Evolutionary conservation across 92 coral and sea anemone species (phyloP), one percentile per base, ranked within the genome.

Genomic region (Scolanthus callimorphus): DNA sequence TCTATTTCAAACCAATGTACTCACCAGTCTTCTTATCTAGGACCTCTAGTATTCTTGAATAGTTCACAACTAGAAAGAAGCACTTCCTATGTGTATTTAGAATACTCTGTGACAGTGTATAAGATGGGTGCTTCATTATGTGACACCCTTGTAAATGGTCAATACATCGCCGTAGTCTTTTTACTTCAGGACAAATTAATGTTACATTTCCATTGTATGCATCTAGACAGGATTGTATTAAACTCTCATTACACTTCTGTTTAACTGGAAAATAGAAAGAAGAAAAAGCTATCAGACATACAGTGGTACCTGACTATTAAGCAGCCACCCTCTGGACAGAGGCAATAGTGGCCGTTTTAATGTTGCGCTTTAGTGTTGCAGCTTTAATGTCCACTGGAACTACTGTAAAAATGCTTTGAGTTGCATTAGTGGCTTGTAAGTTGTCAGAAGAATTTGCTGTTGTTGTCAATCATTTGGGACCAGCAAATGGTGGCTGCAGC

Each of bases 81-180:
- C 95, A 86, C 17, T 57, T 70, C 30, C 72, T 60, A 58, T 86
- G 71, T 54, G 80, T 69, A 49, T 63, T 73, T 11, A 86, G 54
- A 20, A 86, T 59, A 38, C 79, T 71, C 39, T 68, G 59, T 11
- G 71, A 75, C 41, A 65, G 27, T 3, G 85, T 81, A 62, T 57
- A 86, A 23, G 78, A 75, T 1, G 95, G 95, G 34, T 86, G 88
- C 30, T 81, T 80, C 88, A 81, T 86, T 4, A 70, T 84, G 29
- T 86, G 88, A 27, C 95, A 86, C 4, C 73, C 81, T 2, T 50
- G 39, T 0, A 86, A 80, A 23, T 50, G 65, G 20, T 73, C 71
- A 38, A 81, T 57, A 62, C 88, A 86, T 12, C 59, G 59, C 2
- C 69, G 81, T 13, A 86, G 60, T 27, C 56, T 67, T 47, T 86